Percentiles rank a stretch among this genome's conserved stretches.
Evolutionary conservation across 2,888 invertebrate species (phyloP).

Genomic region (Cantharis rufa): DNA sequence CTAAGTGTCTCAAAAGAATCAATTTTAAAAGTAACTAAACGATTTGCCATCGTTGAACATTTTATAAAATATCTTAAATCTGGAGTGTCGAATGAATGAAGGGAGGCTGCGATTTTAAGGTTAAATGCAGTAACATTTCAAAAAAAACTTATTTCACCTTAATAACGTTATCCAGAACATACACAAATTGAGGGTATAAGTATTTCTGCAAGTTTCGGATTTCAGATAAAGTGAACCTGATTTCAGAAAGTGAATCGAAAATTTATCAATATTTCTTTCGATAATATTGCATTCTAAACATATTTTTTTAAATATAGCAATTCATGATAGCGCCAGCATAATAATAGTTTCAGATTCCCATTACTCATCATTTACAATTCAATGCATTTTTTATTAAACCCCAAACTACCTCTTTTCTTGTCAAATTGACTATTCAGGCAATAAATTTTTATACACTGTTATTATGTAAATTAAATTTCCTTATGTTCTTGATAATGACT

Average conservation of each 20-base stretch:
- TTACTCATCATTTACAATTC: neutral
- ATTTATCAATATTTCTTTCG: neutral
- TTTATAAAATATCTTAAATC: constrained; percentile 22
- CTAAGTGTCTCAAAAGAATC: constrained; percentile 41
- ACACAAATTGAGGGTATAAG: neutral
- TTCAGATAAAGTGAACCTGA: neutral
- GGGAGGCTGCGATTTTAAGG: constrained; percentile 13
- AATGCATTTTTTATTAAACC: constrained; percentile 11
- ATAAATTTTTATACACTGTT: neutral
- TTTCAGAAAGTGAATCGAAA: neutral
- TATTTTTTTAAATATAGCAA: neutral
- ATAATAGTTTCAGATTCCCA: neutral
- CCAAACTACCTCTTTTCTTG: constrained; percentile 7
- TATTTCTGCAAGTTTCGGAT: neutral
- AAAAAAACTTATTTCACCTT: constrained; percentile 2
- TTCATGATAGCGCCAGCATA: neutral
- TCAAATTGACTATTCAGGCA: neutral
- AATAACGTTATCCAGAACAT: neutral
- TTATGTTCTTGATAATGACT: neutral
- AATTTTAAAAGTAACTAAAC: constrained; percentile 40
- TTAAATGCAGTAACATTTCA: constrained; percentile 16
- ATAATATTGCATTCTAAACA: neutral
- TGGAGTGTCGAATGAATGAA: constrained; percentile 5
- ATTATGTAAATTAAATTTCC: constrained; percentile 1
- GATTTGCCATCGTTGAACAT: constrained; percentile 30